These are phyloP conservation scores for Brachionus koreanus DNA, from an alignment of 1,140 invertebrate genomes.

Conservation along the genomic window DNA sequence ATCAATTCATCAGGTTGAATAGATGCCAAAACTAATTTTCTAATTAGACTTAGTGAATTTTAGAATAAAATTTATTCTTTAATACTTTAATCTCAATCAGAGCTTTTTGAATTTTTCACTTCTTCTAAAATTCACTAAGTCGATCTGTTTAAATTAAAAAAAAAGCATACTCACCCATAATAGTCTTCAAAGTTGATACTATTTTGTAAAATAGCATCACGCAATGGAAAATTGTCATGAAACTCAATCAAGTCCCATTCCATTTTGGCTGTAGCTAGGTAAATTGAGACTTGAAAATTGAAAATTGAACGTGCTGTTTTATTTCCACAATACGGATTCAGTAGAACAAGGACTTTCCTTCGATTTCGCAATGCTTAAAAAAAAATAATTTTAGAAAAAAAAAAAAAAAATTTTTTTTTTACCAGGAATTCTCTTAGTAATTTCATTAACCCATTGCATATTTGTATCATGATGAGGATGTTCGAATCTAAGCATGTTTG, in stretches of 20 bases:
- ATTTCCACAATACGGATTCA: constrained; percentile 28
- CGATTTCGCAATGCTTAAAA: not conserved
- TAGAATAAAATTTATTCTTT: no score
- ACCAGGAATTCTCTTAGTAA: not conserved
- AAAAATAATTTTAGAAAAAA: not conserved
- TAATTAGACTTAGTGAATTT: no score
- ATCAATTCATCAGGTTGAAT: no score
- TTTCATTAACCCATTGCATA: not conserved
- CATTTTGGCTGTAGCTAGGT: not conserved
- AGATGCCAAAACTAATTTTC: no score
- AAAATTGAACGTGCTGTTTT: constrained; percentile 28
- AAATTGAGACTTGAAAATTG: constrained; percentile 15
- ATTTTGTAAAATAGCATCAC: not conserved
- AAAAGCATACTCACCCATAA: not conserved
- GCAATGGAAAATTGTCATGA: not conserved
- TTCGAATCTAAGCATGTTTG: not conserved
- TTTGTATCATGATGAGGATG: constrained; percentile 32
- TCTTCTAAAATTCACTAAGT: no score
- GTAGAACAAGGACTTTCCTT: not conserved
- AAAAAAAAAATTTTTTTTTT: not conserved
- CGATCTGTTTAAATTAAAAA: not conserved
- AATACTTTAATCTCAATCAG: no score
- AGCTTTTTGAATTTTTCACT: no score
- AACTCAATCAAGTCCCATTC: constrained; percentile 4
- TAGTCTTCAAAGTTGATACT: not conserved